Conservation (phyloP, 2,113 vertebrate genomes). For the Pterocles burchelli region DNA sequence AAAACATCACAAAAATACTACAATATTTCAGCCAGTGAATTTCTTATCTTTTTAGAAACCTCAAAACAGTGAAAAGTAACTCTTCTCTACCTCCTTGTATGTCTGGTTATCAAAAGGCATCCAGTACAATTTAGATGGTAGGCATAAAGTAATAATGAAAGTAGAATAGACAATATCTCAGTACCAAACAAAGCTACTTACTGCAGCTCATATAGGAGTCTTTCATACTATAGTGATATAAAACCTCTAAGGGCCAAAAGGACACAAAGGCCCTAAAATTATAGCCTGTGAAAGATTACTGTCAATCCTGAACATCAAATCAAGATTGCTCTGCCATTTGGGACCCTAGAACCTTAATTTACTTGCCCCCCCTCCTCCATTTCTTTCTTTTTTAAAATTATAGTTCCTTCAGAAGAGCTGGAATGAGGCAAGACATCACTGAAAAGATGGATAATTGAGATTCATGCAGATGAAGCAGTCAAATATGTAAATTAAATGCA, state of each 20-base stretch:
- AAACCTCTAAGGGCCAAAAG: background rate
- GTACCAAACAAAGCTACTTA: background rate
- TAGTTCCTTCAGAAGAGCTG: background rate
- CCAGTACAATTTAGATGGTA: background rate
- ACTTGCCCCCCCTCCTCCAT: fast-evolving
- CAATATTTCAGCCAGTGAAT: background rate
- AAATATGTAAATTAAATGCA: conserved; percentile 42
- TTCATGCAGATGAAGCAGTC: conserved; percentile 19
- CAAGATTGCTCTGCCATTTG: background rate
- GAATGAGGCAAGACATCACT: background rate
- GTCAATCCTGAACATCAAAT: background rate
- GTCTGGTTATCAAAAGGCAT: background rate
- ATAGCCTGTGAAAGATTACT: background rate
- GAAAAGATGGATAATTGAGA: conserved; percentile 11
- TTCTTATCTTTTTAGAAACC: background rate
- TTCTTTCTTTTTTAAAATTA: background rate
- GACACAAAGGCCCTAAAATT: background rate
- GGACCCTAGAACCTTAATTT: background rate
- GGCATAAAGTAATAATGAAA: background rate
- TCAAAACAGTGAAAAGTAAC: background rate
- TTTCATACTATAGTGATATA: background rate
- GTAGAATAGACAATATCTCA: background rate
- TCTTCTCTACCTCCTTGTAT: background rate
- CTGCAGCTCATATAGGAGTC: background rate
- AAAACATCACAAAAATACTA: background rate